These are phyloP conservation scores for Parthenolecanium corni DNA, from an alignment of 2,888 invertebrate species.

Conservation along the genomic window DNA sequence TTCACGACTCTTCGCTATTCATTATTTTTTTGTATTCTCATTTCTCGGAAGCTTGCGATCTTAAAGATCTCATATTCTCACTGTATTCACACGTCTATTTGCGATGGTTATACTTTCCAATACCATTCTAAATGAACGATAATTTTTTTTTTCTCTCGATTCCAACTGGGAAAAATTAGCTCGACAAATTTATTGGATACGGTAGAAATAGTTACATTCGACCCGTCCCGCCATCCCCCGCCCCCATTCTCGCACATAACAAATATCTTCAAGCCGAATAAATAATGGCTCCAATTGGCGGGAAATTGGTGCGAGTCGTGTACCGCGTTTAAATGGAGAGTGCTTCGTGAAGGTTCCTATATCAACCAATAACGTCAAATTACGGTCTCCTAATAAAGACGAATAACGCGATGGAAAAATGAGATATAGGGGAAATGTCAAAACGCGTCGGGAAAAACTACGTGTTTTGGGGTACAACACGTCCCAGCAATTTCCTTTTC, in stretches of 20 bases:
- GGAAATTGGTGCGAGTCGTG: conserved; percentile 7
- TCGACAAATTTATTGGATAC: not conserved
- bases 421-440: conserved; percentile 20
- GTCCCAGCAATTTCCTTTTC: no score
- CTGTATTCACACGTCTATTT: no score
- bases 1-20: no score
- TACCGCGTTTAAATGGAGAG: conserved; percentile 15
- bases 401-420: conserved; percentile 17
- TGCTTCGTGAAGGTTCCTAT: not conserved
- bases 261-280: not conserved
- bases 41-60: no score
- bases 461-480: no score
- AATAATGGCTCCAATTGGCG: conserved; percentile 18
- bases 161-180: no score
- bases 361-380: conserved; percentile 25
- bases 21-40: no score
- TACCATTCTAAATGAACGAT: no score
- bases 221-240: not conserved
- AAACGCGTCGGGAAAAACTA: not conserved
- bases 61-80: no score
- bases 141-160: no score
- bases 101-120: no score
- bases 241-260: not conserved
- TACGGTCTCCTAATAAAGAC: conserved; percentile 22
- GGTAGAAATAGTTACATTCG: not conserved